A percentile compares a stretch with the other conserved stretches of the same genome.
Evolutionary conservation across 1,140 invertebrate genomes (phyloP).

Genomic region (Zaprionus kolodkinae): DNA sequence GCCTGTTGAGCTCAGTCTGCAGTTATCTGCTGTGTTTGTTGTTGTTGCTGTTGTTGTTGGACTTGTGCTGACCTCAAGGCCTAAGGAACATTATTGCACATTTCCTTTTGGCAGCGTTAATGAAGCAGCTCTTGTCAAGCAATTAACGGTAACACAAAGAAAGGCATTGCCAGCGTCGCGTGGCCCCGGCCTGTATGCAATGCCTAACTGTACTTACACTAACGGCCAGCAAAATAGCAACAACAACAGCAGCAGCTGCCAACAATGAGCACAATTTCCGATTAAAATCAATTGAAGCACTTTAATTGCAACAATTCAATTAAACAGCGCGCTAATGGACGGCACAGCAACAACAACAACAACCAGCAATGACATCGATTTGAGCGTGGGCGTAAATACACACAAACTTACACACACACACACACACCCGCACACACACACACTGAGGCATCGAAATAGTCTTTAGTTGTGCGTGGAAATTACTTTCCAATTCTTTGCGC

Average conservation of each 20-base stretch:
- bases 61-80: slow-evolving; percentile 47
- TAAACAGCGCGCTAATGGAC: slow-evolving; percentile 76
- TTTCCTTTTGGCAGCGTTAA: slow-evolving; percentile 71
- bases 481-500: slow-evolving; percentile 50
- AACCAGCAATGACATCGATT: slow-evolving; percentile 55
- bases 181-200: slow-evolving; percentile 16
- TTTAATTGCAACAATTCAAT: slow-evolving; percentile 82
- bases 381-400: slow-evolving; percentile 46
- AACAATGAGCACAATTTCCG: slow-evolving; percentile 80
- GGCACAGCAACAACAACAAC: slow-evolving; percentile 39
- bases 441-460: slow-evolving; percentile 3
- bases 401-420: neutral
- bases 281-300: slow-evolving; percentile 82
- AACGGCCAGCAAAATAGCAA: neutral
- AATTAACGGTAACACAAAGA: slow-evolving; percentile 41
- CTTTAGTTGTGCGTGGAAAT: slow-evolving; percentile 40
- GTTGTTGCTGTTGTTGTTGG: slow-evolving; percentile 7
- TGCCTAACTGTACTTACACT: slow-evolving; percentile 34
- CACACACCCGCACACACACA: neutral
- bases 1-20: slow-evolving; percentile 66
- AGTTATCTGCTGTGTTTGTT: neutral
- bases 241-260: slow-evolving; percentile 30
- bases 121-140: slow-evolving; percentile 60
- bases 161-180: neutral
- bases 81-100: slow-evolving; percentile 69